Base-by-base conservation (phyloP, 2,888 invertebrate species). In the Eupeodes luniger region DNA sequence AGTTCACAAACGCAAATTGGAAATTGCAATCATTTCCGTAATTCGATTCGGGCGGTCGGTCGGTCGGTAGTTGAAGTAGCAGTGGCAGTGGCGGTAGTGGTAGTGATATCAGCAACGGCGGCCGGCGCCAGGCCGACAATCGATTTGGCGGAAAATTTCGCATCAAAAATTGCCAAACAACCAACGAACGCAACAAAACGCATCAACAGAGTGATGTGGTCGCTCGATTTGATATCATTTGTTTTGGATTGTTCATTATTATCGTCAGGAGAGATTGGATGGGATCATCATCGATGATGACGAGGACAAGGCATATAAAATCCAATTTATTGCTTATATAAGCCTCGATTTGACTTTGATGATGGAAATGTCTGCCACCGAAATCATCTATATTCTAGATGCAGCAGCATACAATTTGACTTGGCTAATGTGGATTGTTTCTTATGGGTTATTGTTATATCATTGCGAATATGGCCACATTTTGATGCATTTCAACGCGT, bases 61-160 rank as follows among this genome's bases (percentile, higher is more conserved):
- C 19, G 19, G 27, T 27, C 27, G 27, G 27, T 27, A 2, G 27
- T 27, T 27, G 3, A 3, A 27, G 3, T 27, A 3, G 27, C 1
- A 40, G 6, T 9, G 6, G 9, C 40, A 9, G 40, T 40, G 40
- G 6, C 10, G 53, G 16, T 6, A 16, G 16, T 16, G 16, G 6
- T 16, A 9, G 5, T 53, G 53, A 27, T 27, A 2, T n/a, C 40
- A 5, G 66, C 5, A 4, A 27, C 16, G 19, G 61, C 47, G 16
- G 36, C 16, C 49, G 81, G 81, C 85, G 85, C 88, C 88, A 85
- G 74, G 59, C 81, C 85, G 88, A 88, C 88, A 88, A 88, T 88
- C 88, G 88, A 88, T 88, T 88, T 88, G 88, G 85, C 88, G 88
- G 85, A 85, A 88, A 88, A 85, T 88, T 85, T 85, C 85, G 70